These are phyloP conservation scores for Temnothorax longispinosus DNA, from an alignment of 1,140 invertebrate genomes.

Conservation along the genomic window DNA sequence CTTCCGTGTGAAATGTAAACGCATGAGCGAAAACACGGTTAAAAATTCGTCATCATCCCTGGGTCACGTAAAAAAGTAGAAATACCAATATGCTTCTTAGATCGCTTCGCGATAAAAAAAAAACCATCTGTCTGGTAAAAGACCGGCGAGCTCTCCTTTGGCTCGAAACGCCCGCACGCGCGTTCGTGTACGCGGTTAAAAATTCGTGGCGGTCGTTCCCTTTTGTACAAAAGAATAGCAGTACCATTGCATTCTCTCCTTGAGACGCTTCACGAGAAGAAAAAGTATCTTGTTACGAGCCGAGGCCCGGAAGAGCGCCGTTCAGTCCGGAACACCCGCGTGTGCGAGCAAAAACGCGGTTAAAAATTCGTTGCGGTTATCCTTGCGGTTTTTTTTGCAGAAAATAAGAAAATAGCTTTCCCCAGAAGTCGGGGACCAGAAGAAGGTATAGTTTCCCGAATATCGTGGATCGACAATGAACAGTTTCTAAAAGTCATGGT, in stretches of 20 bases:
- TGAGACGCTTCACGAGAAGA: background rate
- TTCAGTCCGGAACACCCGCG: background rate
- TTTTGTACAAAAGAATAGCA: slow-evolving; percentile 26
- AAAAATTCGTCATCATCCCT: background rate
- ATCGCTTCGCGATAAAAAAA: slow-evolving; percentile 16
- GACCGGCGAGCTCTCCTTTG: background rate
- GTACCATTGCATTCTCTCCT: slow-evolving; percentile 13
- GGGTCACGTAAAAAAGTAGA: slow-evolving; percentile 2
- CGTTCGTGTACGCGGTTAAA: background rate
- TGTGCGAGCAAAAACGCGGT: slow-evolving; percentile 18
- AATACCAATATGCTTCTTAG: background rate
- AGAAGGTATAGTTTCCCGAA: background rate
- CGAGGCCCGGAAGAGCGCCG: background rate
- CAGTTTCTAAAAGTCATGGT: background rate
- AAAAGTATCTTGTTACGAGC: slow-evolving; percentile 23
- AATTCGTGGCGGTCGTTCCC: slow-evolving; percentile 7
- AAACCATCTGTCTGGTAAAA: background rate
- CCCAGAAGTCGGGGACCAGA: too few species aligned
- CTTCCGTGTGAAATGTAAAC: background rate
- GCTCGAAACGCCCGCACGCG: background rate
- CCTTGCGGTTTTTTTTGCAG: background rate
- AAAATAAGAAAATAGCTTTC: background rate
- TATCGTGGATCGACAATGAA: background rate
- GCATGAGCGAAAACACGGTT: background rate
- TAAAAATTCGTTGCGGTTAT: slow-evolving; percentile 17